Conservation (phyloP, 2,888 invertebrate genomes). For the Apamea monoglypha region DNA sequence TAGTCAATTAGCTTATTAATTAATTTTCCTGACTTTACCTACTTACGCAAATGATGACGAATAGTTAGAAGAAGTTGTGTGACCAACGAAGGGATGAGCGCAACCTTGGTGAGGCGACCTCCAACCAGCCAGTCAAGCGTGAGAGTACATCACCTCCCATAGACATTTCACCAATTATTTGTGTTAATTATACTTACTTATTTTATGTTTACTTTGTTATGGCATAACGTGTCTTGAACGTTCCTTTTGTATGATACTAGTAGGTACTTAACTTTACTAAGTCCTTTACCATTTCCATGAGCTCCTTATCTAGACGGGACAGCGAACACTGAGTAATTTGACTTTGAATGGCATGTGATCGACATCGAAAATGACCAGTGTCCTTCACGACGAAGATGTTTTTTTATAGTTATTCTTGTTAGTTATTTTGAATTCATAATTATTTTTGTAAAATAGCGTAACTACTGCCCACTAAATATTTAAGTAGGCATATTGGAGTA, state of each 20-base stretch:
- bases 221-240: neutral
- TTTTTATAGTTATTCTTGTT: neutral
- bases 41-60: slow-evolving; percentile 37
- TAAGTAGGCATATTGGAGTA: neutral
- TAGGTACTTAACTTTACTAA: neutral
- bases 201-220: slow-evolving; percentile 14
- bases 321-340: neutral
- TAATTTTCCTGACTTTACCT: neutral
- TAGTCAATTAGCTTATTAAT: neutral
- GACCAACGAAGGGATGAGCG: slow-evolving; percentile 55
- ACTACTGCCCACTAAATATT: neutral
- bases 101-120: slow-evolving; percentile 78
- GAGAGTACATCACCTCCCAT: slow-evolving; percentile 76
- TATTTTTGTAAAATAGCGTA: neutral
- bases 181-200: slow-evolving; percentile 3
- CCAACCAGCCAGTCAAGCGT: slow-evolving; percentile 77
- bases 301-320: neutral
- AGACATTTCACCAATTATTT: slow-evolving; percentile 78
- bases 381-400: slow-evolving; percentile 2
- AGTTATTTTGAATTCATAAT: slow-evolving; percentile 8
- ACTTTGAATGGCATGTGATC: slow-evolving; percentile 4
- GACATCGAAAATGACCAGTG: neutral
- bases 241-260: neutral
- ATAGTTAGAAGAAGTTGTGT: slow-evolving; percentile 46
- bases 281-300: slow-evolving; percentile 1